Evolutionary conservation across 2,888 invertebrate genomes (phyloP).

Genomic region (Nephrocerus scutellatus): DNA sequence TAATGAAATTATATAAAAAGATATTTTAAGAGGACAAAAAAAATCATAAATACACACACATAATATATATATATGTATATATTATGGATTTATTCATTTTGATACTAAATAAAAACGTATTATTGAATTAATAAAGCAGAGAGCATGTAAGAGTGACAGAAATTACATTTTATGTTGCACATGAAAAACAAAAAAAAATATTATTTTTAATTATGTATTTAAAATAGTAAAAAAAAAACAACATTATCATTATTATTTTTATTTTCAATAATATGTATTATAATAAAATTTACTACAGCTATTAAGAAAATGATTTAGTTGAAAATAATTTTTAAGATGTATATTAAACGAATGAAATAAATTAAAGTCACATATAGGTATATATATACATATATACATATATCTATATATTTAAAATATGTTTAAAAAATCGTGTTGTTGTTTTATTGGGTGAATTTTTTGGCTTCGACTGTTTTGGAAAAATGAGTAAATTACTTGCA

Average conservation of each 20-base stretch:
- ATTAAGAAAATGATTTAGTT: too few species aligned
- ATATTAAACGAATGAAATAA: slow-evolving; percentile 19
- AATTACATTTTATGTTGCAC: slow-evolving; percentile 5
- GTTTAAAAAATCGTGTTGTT: slow-evolving; percentile 10
- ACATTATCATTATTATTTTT: slow-evolving; percentile 16
- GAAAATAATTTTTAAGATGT: slow-evolving; percentile 19
- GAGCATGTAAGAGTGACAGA: slow-evolving; percentile 2
- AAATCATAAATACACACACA: slow-evolving; percentile 10
- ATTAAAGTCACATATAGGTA: slow-evolving; percentile 15
- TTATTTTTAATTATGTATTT: too few species aligned
- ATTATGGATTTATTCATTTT: slow-evolving; percentile 19
- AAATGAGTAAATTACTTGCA: too few species aligned
- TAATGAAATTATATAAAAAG: slow-evolving; percentile 2
- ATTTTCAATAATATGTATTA: slow-evolving; percentile 11
- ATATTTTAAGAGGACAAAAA: slow-evolving; percentile 2
- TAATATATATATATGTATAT: too few species aligned
- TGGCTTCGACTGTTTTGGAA: too few species aligned
- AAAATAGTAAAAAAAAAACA: slow-evolving; percentile 7
- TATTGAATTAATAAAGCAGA: too few species aligned
- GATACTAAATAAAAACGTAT: slow-evolving; percentile 18
- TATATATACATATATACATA: too few species aligned
- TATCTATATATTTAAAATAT: slow-evolving; percentile 21
- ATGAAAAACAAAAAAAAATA: slow-evolving; percentile 6
- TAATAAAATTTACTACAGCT: slow-evolving; percentile 19
- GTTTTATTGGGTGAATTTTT: too few species aligned